Evolutionary conservation across 2,113 vertebrate genomes (phyloP), one percentile per base, ranked within the genome.

Genomic region (Clupea harengus): DNA sequence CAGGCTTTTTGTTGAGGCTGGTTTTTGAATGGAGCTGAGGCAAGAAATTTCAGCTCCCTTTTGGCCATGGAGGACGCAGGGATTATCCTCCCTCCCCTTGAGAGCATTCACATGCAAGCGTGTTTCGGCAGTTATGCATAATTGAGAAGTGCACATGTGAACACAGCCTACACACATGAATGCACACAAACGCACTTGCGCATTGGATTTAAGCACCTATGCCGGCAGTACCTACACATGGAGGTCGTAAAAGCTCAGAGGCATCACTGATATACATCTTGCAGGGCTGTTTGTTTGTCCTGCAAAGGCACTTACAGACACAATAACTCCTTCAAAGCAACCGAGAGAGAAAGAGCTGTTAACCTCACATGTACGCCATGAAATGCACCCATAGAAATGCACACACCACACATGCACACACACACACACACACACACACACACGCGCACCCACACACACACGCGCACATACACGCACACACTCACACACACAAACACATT

Each of bases 21-120:
- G n/a, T 18, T 10, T 10, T 67, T 67, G 6, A 28, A 28, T 25
- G n/a, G 9, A 22, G 8, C n/a, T 0, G 25, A 25, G 64, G 64
- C 22, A 25, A 25, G 22, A 25, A 0, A 64, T 67, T 8, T 67
- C 7, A 9, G 64, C 64, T 67, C n/a, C 54, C 20, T 3, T 28
- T 67, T 25, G 28, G 64, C 1, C 0, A 67, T 67, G 7, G 64
- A 28, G 57, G 57, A 54, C 92, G 52, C 52, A 20, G 54, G 22
- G 18, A 60, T 60, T 22, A 60, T 60, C 88, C 85, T 88, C 88
- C 75, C 75, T 46, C 89, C 81, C 57, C 83, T 57, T 25, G 64
- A 32, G 83, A 28, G 45, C 52, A 17, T 6, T 9, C 60, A 81
- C 13, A 45, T 82, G 4, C 28, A 13, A 64, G 82, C 18, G 7